phyloP scores from a whole-genome alignment of 2,113 vertebrate genomes.

The Colossoma macropomum region DNA sequence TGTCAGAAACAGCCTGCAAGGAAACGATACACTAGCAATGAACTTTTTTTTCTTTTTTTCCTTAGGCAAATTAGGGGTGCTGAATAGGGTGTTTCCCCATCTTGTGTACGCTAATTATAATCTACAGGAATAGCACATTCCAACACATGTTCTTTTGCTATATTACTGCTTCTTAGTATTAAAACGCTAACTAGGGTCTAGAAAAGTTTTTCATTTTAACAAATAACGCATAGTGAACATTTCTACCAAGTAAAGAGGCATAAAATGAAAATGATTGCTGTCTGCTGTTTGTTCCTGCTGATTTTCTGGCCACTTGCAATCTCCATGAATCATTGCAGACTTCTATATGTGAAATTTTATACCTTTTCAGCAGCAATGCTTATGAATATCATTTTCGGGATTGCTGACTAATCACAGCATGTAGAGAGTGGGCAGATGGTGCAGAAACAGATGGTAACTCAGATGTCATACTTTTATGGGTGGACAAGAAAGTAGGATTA shows the following conservation, averaged over 20 bases:
- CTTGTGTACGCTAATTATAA: conserved; percentile 36
- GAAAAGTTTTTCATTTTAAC: neutral
- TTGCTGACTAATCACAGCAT: conserved; percentile 18
- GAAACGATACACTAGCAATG: neutral
- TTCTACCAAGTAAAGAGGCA: no score
- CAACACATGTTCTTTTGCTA: conserved; percentile 23
- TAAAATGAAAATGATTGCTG: neutral
- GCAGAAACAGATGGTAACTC: neutral
- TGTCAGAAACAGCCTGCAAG: neutral
- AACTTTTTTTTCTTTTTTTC: neutral
- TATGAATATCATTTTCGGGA: neutral
- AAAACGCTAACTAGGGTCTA: neutral
- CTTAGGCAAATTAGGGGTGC: conserved; percentile 7
- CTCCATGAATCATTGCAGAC: neutral
- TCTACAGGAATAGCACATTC: conserved; percentile 27
- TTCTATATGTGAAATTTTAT: neutral
- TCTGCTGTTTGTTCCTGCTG: neutral
- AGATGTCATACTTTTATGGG: neutral
- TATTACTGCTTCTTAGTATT: neutral
- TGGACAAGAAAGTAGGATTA: neutral
- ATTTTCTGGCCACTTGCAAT: neutral
- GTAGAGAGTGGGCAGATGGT: neutral
- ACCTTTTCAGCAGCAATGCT: neutral
- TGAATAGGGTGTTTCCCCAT: conserved; percentile 25
- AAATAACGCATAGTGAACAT: neutral